Base-by-base conservation (phyloP, 2,797 vertebrate species). In the Emydoidea blandingii region DNA sequence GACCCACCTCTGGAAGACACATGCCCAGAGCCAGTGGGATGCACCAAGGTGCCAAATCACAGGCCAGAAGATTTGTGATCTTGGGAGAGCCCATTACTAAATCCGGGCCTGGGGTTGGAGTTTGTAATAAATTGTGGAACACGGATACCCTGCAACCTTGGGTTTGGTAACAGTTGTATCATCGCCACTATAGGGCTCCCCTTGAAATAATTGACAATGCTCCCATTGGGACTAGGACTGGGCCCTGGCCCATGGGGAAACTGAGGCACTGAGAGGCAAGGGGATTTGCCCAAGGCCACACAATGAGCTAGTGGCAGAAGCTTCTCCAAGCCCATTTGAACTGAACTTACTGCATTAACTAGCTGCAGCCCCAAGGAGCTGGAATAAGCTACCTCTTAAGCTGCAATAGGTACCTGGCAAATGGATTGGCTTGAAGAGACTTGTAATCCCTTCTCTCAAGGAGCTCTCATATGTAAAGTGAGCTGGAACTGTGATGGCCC, bases 291-390 rank as follows among this genome's bases (percentile, higher is more conserved):
- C 19, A 41, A 1, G 12, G 72, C 23, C n/a, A 19, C 2, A 4
- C 78, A 2, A 10, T 27, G 15, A 93, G 31, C 3, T 44, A 50
- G 53, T 6, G 21, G 27, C 84, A 88, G 65, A 68, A 57, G 16
- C 23, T 56, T 29, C 88, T 54, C n/a, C n/a, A 27, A 11, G 23
- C 21, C 3, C 0, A 44, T 37, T 53, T 31, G 0, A 65, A n/a
- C 4, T 57, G 12, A 12, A 56, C 76, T 83, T 44, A 41, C 16
- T 87, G 9, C n/a, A 12, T n/a, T 74, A 12, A 16, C 16, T 3
- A 88, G 86, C 29, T 2, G 12, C 34, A 72, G 19, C 6, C 85
- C 49, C 49, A 84, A 86, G 81, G 18, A 18, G 41, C 2, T 8
- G 50, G 44, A 23, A 11, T 2, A 29, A 92, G 5, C 5, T 5